Conservation (phyloP, 2,888 invertebrate genomes). For the Thalpophila matura region DNA sequence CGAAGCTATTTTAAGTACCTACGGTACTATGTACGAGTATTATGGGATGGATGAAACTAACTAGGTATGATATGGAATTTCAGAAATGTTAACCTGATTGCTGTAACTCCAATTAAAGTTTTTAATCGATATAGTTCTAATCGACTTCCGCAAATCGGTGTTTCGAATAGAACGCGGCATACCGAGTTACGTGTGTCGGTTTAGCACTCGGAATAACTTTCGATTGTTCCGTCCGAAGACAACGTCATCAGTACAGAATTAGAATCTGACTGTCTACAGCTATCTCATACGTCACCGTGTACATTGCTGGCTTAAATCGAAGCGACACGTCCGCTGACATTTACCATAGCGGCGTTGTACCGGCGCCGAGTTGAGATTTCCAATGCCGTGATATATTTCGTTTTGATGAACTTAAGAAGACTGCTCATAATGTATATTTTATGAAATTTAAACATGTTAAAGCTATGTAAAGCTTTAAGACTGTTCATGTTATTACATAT, state of each 20-base stretch:
- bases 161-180: slow-evolving; percentile 82
- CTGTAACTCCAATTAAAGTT: slow-evolving; percentile 4
- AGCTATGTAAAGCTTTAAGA: too few species aligned
- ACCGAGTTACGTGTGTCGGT: slow-evolving; percentile 80
- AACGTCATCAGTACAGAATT: slow-evolving; percentile 85
- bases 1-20: too few species aligned
- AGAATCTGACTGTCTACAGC: slow-evolving; percentile 81
- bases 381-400: slow-evolving; percentile 24
- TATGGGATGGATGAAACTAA: too few species aligned
- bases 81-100: neutral
- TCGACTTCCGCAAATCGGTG: slow-evolving; percentile 77
- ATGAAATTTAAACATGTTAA: too few species aligned
- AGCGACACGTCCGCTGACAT: slow-evolving; percentile 43
- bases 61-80: neutral
- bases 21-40: too few species aligned
- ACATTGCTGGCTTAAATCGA: slow-evolving; percentile 65
- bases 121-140: slow-evolving; percentile 59
- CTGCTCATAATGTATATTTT: slow-evolving; percentile 28
- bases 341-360: slow-evolving; percentile 41
- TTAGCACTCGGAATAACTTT: slow-evolving; percentile 88
- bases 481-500: too few species aligned
- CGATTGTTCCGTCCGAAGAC: slow-evolving; percentile 84
- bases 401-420: slow-evolving; percentile 30
- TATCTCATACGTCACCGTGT: slow-evolving; percentile 69
- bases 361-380: slow-evolving; percentile 10